phyloP scores from a whole-genome alignment of 1,140 invertebrate genomes.

The Scaptomyza pallida region DNA sequence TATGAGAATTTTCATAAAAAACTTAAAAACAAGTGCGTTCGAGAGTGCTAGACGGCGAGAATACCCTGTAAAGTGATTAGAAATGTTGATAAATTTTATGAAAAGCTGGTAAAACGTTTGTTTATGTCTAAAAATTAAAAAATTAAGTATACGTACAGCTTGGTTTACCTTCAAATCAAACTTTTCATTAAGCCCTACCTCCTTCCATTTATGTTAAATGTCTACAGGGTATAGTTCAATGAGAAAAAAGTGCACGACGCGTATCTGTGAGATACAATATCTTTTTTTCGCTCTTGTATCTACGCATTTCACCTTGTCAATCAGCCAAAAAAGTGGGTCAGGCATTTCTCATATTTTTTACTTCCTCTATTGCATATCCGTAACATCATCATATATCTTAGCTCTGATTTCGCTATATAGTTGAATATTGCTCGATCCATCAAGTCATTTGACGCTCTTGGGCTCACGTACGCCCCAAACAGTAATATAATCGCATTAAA shows the following conservation, averaged over 20 bases:
- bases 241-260: conserved; percentile 1
- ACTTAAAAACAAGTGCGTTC: background rate
- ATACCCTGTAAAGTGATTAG: background rate
- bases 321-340: conserved; percentile 49
- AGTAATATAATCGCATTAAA: conserved; percentile 50
- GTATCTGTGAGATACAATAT: conserved; percentile 26
- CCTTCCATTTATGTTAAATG: too few relatives aligned
- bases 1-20: background rate
- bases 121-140: too few relatives aligned
- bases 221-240: background rate
- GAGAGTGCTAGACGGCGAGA: background rate
- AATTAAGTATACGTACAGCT: too few relatives aligned
- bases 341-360: conserved; percentile 14
- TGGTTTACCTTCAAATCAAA: too few relatives aligned
- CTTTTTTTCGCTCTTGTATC: too few relatives aligned
- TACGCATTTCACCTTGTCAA: conserved; percentile 44
- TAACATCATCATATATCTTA: conserved; percentile 4
- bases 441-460: conserved; percentile 62
- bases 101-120: too few relatives aligned
- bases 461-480: conserved; percentile 63
- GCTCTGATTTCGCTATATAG: background rate
- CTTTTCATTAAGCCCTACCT: too few relatives aligned
- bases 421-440: conserved; percentile 17
- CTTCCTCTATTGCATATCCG: background rate
- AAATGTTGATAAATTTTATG: too few relatives aligned